Percentiles rank a stretch among this genome's conserved stretches.
Evolutionary conservation across 1,140 invertebrate species (phyloP).

Genomic region (Oryzaephilus surinamensis): DNA sequence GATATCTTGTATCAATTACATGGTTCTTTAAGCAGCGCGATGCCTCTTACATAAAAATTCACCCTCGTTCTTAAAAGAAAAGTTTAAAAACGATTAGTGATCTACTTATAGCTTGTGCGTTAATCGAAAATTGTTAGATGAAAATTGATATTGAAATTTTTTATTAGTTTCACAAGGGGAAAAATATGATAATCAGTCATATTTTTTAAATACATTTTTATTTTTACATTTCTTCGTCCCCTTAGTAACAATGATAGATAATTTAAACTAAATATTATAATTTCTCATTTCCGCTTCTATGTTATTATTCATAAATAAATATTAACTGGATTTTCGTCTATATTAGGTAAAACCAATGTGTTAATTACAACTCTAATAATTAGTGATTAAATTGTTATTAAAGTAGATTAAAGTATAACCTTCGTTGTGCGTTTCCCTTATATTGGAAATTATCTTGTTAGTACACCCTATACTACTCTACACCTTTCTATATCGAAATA

Average conservation of each 20-base stretch:
- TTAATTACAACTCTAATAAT: conserved; percentile 23
- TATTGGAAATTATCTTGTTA: conserved; percentile 19
- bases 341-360: conserved; percentile 19
- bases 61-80: conserved; percentile 27
- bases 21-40: conserved; percentile 19
- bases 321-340: conserved; percentile 7
- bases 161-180: too few relatives aligned
- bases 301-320: too few relatives aligned
- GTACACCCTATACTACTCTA: too few relatives aligned
- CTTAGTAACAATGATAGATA: too few relatives aligned
- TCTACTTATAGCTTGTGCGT: conserved; percentile 25
- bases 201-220: too few relatives aligned
- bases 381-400: conserved; percentile 21
- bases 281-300: too few relatives aligned
- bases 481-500: too few relatives aligned
- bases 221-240: too few relatives aligned
- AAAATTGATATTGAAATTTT: too few relatives aligned
- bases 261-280: too few relatives aligned
- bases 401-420: conserved; percentile 20
- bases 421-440: conserved; percentile 15
- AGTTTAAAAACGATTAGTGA: conserved; percentile 28
- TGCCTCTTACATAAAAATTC: conserved; percentile 25
- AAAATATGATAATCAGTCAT: too few relatives aligned
- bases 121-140: too few relatives aligned
- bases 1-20: conserved; percentile 26